These are phyloP conservation scores for Propithecus deckenii DNA, from an alignment of 2,797 vertebrate species.

Conservation along the genomic window DNA sequence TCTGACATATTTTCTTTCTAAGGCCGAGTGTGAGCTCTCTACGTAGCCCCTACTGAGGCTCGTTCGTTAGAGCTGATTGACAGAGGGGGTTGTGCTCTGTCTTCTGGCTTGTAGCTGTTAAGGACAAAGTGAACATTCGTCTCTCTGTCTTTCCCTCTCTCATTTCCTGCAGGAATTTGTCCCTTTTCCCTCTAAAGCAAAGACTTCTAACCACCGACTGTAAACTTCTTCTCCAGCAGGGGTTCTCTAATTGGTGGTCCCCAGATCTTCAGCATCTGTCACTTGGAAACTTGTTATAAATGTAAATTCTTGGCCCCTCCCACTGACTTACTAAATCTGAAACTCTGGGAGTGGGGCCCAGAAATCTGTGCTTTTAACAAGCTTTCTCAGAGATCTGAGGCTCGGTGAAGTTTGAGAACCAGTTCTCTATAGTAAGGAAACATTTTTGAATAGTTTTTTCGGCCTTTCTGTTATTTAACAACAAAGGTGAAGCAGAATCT, in stretches of 20 bases:
- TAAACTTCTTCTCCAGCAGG: not conserved
- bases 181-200: not conserved
- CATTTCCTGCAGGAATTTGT: not conserved
- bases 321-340: not conserved
- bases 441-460: not conserved
- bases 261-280: not conserved
- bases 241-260: not conserved
- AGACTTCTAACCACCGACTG: not conserved
- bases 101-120: not conserved
- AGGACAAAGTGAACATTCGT: not conserved
- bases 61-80: not conserved
- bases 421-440: not conserved
- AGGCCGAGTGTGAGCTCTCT: not conserved
- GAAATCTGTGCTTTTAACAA: not conserved
- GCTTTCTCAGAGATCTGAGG: not conserved
- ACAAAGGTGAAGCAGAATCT: not conserved
- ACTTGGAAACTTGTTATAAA: not conserved
- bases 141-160: not conserved
- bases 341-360: not conserved
- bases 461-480: not conserved
- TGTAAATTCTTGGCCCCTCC: not conserved
- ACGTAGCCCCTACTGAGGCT: accelerated
- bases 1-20: not conserved
- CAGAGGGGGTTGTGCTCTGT: not conserved
- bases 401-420: not conserved